Evolutionary conservation across 2,113 vertebrate genomes (phyloP).

Genomic region (Phocoena sinus): DNA sequence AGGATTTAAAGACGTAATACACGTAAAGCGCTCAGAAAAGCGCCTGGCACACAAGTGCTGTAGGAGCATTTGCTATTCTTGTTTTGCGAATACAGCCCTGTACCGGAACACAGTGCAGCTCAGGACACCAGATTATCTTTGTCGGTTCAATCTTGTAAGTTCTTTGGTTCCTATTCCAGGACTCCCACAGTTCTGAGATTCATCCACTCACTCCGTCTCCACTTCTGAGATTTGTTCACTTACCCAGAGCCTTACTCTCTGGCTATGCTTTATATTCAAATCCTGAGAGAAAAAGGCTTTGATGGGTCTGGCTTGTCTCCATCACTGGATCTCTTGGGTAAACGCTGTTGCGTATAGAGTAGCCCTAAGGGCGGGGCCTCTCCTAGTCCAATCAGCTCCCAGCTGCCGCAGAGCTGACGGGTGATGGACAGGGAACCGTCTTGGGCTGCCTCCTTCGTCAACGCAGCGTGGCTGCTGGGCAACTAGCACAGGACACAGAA

Average conservation of each 20-base stretch:
- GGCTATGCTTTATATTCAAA: background rate
- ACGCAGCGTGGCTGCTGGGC: fast-evolving
- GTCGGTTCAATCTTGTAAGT: fast-evolving
- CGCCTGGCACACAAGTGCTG: background rate
- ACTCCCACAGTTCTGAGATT: background rate
- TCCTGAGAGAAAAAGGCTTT: background rate
- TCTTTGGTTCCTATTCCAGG: background rate
- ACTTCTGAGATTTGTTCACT: background rate
- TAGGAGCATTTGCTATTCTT: background rate
- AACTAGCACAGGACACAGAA: background rate
- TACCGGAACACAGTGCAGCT: background rate
- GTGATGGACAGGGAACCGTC: background rate
- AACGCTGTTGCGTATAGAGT: background rate
- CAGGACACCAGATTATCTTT: too few relatives aligned
- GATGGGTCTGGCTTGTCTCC: background rate
- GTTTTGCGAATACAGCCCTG: background rate
- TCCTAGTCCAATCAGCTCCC: background rate
- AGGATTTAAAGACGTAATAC: background rate
- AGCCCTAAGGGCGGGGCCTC: fast-evolving
- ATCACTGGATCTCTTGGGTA: background rate
- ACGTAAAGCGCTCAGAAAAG: background rate
- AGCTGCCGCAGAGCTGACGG: fast-evolving
- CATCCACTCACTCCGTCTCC: background rate
- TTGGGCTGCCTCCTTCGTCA: background rate
- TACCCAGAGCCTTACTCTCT: background rate